These are phyloP conservation scores for Apostichopus japonicus DNA, from an alignment of 35 echinoderm and acorn worm species.

Conservation along the genomic window DNA sequence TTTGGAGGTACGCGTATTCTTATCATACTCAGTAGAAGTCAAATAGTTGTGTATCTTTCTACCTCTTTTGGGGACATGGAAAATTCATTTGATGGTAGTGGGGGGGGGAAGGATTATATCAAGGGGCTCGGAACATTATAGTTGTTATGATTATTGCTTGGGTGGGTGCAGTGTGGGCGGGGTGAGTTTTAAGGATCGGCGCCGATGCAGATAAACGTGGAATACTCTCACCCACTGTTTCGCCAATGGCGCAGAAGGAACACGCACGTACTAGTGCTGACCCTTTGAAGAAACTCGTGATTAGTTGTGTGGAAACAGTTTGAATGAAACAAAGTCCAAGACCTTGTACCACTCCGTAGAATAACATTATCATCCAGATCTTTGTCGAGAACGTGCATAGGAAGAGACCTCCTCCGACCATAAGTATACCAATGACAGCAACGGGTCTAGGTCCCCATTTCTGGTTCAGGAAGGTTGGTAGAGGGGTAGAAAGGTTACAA, in stretches of 20 bases:
- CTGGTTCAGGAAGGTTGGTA: conserved; percentile 33
- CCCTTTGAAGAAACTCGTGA: conserved; percentile 43
- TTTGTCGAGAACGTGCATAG: conserved; percentile 9
- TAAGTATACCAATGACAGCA: not conserved
- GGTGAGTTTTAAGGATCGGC: no score
- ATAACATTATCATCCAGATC: conserved; percentile 33
- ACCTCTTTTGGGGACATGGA: not conserved
- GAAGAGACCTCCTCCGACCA: conserved; percentile 22
- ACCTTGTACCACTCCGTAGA: conserved; percentile 47
- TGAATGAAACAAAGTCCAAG: conserved; percentile 40
- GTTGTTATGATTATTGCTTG: not conserved
- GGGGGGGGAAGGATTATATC: no score
- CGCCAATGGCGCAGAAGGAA: conserved; percentile 5
- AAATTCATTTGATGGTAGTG: not conserved
- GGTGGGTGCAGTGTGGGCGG: not conserved
- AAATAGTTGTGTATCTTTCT: no score
- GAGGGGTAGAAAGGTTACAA: conserved; percentile 22
- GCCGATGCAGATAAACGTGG: not conserved
- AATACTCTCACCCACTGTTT: conserved; percentile 40
- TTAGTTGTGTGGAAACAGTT: conserved; percentile 6
- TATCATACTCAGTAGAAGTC: no score
- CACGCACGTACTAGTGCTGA: conserved; percentile 36
- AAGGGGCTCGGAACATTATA: no score
- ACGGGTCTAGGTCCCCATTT: conserved; percentile 14
- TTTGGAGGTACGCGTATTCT: no score